Percentiles rank a stretch among this genome's conserved stretches.
phyloP scores from a whole-genome alignment of 2,888 invertebrate species.

The Stenolophus ochropezus region DNA sequence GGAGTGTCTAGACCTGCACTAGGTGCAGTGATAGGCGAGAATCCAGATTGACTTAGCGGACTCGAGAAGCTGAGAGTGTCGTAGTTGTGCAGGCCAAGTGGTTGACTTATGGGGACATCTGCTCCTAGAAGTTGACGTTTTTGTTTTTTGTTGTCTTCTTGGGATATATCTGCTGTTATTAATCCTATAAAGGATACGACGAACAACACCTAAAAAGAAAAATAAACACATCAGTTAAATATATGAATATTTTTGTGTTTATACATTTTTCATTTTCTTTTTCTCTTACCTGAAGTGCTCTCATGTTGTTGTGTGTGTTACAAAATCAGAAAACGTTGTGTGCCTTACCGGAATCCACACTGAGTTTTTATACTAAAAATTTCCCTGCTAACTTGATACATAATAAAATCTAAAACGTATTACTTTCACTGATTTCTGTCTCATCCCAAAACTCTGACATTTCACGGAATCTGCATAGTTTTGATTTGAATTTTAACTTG shows the following conservation, averaged over 20 bases:
- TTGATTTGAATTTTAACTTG: conserved; percentile 38
- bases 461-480: conserved; percentile 26
- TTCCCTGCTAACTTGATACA: background rate
- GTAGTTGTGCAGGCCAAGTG: background rate
- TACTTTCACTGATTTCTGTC: conserved; percentile 39
- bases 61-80: conserved; percentile 2
- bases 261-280: background rate
- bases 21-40: background rate
- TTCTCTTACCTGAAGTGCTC: conserved; percentile 3
- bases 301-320: conserved; percentile 10
- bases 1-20: background rate
- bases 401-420: conserved; percentile 9
- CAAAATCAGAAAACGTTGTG: background rate
- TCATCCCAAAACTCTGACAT: conserved; percentile 30
- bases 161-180: conserved; percentile 1
- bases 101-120: conserved; percentile 16
- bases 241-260: background rate
- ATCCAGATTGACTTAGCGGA: background rate
- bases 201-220: conserved; percentile 9
- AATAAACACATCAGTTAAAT: background rate
- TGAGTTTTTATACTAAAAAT: conserved; percentile 34
- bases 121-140: background rate
- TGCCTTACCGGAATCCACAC: conserved; percentile 5
- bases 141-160: background rate
- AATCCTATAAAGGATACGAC: background rate